These are phyloP conservation scores for Cecropterus lyciades DNA, from an alignment of 1,140 invertebrate species.

Conservation along the genomic window DNA sequence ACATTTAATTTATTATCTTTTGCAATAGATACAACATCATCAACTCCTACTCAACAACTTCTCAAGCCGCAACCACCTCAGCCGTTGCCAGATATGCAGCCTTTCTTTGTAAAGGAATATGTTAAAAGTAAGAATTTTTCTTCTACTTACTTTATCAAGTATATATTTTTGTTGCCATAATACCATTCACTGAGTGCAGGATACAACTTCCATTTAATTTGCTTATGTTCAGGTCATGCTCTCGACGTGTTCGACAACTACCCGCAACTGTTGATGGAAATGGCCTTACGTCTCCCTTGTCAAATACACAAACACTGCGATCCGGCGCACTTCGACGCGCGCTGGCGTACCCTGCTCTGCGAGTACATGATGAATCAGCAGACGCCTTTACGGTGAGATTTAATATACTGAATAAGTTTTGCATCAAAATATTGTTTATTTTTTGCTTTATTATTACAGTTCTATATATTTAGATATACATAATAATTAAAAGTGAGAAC, in stretches of 20 bases:
- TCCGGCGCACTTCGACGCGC: constrained; percentile 92
- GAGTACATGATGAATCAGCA: constrained; percentile 98
- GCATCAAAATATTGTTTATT: too few species aligned
- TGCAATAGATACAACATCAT: constrained; percentile 54
- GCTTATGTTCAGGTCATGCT: constrained; percentile 87
- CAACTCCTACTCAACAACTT: constrained; percentile 78
- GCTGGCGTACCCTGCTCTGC: constrained; percentile 92
- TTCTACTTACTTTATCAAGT: too few species aligned
- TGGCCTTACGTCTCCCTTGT: constrained; percentile 96
- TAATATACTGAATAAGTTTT: too few species aligned
- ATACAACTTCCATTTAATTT: too few species aligned
- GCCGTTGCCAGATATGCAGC: constrained; percentile 96
- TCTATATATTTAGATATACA: neutral
- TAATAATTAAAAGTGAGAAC: too few species aligned
- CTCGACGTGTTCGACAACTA: constrained; percentile 97
- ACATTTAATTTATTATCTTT: constrained; percentile 12
- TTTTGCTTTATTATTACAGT: too few species aligned
- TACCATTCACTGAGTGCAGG: too few species aligned
- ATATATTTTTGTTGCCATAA: too few species aligned
- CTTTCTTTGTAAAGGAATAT: constrained; percentile 97
- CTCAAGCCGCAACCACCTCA: constrained; percentile 92
- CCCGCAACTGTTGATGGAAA: constrained; percentile 96
- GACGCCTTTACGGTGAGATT: constrained; percentile 86
- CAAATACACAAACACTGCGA: constrained; percentile 93
- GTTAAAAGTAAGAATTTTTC: constrained; percentile 88